Conservation (phyloP, 2,113 vertebrate genomes). For the Motacilla tschutschensis region DNA sequence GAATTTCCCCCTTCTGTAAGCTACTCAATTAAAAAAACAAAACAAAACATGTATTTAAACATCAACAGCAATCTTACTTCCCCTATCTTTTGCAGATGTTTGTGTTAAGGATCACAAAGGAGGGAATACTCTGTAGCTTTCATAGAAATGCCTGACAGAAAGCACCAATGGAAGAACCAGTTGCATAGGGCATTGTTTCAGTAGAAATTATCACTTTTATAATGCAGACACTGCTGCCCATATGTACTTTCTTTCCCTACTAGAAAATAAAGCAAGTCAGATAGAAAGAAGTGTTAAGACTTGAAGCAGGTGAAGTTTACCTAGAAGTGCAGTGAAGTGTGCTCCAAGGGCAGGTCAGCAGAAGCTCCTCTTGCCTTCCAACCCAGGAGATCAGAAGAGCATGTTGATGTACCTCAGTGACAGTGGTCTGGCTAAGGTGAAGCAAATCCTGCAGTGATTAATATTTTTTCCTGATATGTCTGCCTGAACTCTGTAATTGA, state of each 20-base stretch:
- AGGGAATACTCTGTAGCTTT: neutral
- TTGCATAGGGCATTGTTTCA: neutral
- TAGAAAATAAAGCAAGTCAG: neutral
- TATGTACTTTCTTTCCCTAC: neutral
- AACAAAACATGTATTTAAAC: neutral
- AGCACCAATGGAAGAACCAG: neutral
- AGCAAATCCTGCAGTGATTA: neutral
- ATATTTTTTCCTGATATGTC: neutral
- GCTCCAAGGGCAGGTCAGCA: neutral
- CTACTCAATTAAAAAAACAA: neutral
- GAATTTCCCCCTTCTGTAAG: neutral
- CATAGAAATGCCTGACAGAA: neutral
- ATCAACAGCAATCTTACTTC: neutral
- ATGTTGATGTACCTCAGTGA: neutral
- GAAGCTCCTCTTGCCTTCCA: neutral
- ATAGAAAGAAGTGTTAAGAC: neutral
- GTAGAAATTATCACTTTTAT: neutral
- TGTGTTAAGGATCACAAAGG: neutral
- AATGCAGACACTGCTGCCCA: neutral
- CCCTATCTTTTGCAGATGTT: neutral
- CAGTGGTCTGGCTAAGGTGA: neutral
- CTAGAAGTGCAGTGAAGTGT: neutral
- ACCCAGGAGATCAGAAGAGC: neutral
- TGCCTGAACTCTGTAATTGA: constrained; percentile 25
- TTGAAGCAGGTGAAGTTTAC: neutral